Percentiles rank a stretch among this genome's conserved stretches.
Conservation (phyloP, 2,113 vertebrate genomes). For the Etia nguti region DNA sequence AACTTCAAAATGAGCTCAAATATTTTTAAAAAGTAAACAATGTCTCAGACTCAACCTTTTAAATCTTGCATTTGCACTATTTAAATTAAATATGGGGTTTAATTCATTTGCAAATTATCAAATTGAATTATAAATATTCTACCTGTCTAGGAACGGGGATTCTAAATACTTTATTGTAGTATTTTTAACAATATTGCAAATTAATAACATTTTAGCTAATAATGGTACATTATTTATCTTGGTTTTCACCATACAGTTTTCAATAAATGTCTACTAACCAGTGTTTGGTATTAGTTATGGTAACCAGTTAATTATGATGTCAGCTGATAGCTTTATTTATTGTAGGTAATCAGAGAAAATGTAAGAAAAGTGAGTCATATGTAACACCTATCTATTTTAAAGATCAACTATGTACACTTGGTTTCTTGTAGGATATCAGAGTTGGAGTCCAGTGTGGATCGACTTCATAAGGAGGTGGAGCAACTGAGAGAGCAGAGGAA, state of each 20-base stretch:
- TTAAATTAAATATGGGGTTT: background rate
- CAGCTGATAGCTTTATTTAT: background rate
- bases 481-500: constrained; percentile 83
- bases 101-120: background rate
- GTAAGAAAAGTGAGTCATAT: too few relatives aligned
- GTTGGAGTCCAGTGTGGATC: constrained; percentile 77
- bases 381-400: background rate
- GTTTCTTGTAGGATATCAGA: constrained; percentile 75
- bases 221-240: background rate
- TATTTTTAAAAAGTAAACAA: background rate
- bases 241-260: background rate
- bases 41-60: background rate
- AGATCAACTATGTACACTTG: background rate
- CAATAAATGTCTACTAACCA: background rate
- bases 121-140: background rate
- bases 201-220: background rate
- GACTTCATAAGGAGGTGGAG: constrained; percentile 78
- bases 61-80: background rate
- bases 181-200: background rate
- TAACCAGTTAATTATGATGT: background rate
- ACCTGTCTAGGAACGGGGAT: background rate
- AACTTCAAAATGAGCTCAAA: background rate
- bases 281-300: too few relatives aligned
- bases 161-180: background rate
- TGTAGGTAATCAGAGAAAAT: background rate